Evolutionary conservation across 2,113 vertebrate genomes (phyloP), one percentile per base, ranked within the genome.

Genomic region (Hemiprocne comata): DNA sequence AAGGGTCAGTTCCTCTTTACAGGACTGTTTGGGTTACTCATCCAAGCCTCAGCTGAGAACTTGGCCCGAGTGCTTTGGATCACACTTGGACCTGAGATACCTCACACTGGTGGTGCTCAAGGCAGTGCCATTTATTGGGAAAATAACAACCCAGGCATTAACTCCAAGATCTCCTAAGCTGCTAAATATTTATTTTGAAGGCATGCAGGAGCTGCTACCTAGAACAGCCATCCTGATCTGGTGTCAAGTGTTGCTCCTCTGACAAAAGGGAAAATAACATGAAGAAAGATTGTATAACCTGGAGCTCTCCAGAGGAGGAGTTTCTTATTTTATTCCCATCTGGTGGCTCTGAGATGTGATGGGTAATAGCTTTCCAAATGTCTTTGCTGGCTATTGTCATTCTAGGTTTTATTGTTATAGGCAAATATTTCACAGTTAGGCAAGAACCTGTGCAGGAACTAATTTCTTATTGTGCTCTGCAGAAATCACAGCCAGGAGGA

Each of bases 351-450:
- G 85, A 69, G 58, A 55, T 1, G 1, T 46, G 67, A 57, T 62
- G 64, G 67, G 75, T 80, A 66, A 85, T 64, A 83, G 78, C 88
- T 91, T 62, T 72, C 71, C 90, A 57, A 87, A 85, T 69, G 74
- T 14, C 81, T 93, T 91, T 44, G 66, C 92, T 93, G 88, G 50
- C 90, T 85, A 64, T 80, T 80, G 46, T 53, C 57, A 83, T 76
- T 84, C 58, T 34, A 40, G 66, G 50, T 57, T 93, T 94, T 90
- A 85, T 75, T 90, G 74, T 87, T 88, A 20, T 18, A 66, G 78
- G 66, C 81, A 57, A 91, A 64, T 50, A 62, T 65, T 72, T 81
- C 79, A 51, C 44, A 60, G 87, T 80, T 55, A 80, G 86, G 61
- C 40, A 78, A 86, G 82, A 80, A 54, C 79, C 36, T 18, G 1